Evolutionary conservation across 1,140 invertebrate genomes (phyloP).

Genomic region (Arion vulgaris): DNA sequence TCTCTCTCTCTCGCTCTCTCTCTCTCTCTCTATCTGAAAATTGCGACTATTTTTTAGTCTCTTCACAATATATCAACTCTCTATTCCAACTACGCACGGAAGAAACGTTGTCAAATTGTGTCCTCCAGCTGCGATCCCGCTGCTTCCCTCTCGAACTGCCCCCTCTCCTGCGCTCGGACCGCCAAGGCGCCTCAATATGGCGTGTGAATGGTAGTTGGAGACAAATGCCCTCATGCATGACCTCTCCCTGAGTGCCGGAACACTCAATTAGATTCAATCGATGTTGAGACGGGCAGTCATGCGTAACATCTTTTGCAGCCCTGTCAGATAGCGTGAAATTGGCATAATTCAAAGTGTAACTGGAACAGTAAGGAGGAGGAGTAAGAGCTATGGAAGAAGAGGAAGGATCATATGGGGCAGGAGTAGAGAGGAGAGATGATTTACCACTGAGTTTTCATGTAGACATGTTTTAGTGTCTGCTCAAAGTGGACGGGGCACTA

Average conservation of each 20-base stretch:
- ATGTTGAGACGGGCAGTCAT: not conserved
- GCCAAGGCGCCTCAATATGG: not conserved
- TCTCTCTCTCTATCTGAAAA: no score
- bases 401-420: not conserved
- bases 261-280: conserved; percentile 8
- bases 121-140: not conserved
- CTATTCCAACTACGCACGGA: no score
- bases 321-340: not conserved
- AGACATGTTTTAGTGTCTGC: no score
- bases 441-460: no score
- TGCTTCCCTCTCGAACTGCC: not conserved
- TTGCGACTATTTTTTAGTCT: no score
- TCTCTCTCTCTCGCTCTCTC: no score
- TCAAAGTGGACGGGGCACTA: no score
- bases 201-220: not conserved
- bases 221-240: not conserved
- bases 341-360: not conserved
- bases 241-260: not conserved
- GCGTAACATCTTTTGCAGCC: not conserved
- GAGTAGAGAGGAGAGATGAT: not conserved
- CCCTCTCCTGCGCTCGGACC: not conserved
- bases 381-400: not conserved
- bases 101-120: no score
- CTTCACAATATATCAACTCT: no score
- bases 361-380: not conserved